phyloP scores from a whole-genome alignment of 2,888 invertebrate genomes.

The Horisme vitalbata region DNA sequence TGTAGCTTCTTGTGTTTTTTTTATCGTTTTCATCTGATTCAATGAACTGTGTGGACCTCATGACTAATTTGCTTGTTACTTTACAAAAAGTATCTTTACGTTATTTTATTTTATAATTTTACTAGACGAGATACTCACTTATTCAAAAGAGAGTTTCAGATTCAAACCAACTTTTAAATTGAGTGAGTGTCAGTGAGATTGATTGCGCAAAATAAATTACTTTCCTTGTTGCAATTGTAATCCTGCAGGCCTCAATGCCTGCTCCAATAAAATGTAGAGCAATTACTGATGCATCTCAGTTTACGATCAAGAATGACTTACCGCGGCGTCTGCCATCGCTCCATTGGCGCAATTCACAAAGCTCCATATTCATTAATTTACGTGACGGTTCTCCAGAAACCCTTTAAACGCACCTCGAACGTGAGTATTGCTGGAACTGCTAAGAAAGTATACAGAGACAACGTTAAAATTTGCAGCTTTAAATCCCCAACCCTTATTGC shows the following conservation, averaged over 20 bases:
- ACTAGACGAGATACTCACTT: too few relatives aligned
- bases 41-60: constrained; percentile 5
- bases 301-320: constrained; percentile 58
- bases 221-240: too few relatives aligned
- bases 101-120: too few relatives aligned
- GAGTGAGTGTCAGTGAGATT: too few relatives aligned
- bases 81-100: too few relatives aligned
- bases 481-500: constrained; percentile 32
- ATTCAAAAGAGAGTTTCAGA: too few relatives aligned
- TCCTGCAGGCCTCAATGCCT: neutral
- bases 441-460: constrained; percentile 46
- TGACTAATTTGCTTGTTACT: too few relatives aligned
- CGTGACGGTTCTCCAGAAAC: constrained; percentile 62
- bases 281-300: constrained; percentile 41
- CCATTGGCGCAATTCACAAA: constrained; percentile 54
- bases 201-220: too few relatives aligned
- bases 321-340: constrained; percentile 34
- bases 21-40: constrained; percentile 8
- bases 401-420: constrained; percentile 54
- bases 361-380: constrained; percentile 68
- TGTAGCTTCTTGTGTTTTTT: constrained; percentile 19
- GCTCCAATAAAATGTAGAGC: constrained; percentile 14
- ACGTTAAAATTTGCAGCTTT: constrained; percentile 37
- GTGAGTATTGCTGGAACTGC: constrained; percentile 49
- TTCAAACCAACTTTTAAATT: too few relatives aligned